Conservation (phyloP, 2,888 invertebrate genomes). For the Scaeva pyrastri region DNA sequence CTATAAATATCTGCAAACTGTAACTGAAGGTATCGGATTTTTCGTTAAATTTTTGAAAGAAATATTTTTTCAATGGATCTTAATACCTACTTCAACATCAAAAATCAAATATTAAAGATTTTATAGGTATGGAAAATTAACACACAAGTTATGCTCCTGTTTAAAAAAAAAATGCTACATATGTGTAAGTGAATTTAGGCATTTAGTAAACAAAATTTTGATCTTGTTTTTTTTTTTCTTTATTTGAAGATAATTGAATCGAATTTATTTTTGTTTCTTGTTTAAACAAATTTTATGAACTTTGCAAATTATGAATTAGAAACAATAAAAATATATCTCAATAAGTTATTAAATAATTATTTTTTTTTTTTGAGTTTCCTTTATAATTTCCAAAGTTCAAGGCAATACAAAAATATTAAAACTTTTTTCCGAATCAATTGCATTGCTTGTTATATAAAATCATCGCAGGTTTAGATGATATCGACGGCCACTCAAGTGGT, state of each 20-base stretch:
- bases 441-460: conserved; percentile 67
- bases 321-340: background rate
- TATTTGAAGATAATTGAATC: conserved; percentile 8
- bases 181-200: conserved; percentile 45
- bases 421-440: conserved; percentile 51
- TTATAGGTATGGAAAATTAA: no score
- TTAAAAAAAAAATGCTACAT: no score
- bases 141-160: no score
- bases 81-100: no score
- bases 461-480: conserved; percentile 84
- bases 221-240: no score
- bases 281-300: background rate
- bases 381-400: conserved; percentile 33
- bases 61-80: no score
- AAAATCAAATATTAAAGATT: no score
- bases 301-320: background rate
- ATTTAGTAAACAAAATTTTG: conserved; percentile 18
- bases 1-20: no score
- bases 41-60: no score
- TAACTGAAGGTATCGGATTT: no score
- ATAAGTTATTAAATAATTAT: no score
- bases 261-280: background rate
- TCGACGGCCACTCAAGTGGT: conserved; percentile 89
- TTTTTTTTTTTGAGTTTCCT: conserved; percentile 3
- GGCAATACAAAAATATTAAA: conserved; percentile 20